Evolutionary conservation across 2,888 invertebrate species (phyloP), one percentile per base, ranked within the genome.

Genomic region (Drosophila seclusa): DNA sequence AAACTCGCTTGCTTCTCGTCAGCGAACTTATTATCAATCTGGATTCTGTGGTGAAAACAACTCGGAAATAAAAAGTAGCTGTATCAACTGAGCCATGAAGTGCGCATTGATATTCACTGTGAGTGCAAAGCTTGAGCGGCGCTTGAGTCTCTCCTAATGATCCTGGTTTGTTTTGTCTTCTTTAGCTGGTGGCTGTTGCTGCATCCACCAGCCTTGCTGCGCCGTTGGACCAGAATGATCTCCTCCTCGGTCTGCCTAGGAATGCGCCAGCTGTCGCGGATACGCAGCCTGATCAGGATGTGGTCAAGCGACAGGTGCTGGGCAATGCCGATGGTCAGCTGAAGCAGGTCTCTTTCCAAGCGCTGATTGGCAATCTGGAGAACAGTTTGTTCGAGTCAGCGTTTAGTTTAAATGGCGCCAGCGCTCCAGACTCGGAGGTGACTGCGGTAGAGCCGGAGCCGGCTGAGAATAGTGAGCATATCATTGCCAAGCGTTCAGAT

Each of bases 311-410:
- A 11, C 82, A 84, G 16, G 82, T 84, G 53, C 58, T 71, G 18
- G 68, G 72, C 45, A 90, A 89, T 73, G 24, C 76, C 1, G 89
- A 91, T 58, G 76, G 77, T 4, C 67, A 81, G 50, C 67, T 91
- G 7, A 88, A 90, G 61, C 90, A 90, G 64, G 75, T 92, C 38
- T 90, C 92, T 0, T 80, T 93, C n/a, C 81, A 90, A 4, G 77
- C 91, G 2, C 65, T 93, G 4, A 91, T 93, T 42, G 89, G 90
- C 4, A 85, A 91, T 58, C 77, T 93, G 50, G 93, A 93, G 79
- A 78, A 82, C 32, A 90, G 89, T 38, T 61, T 93, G 21, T 82
- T 92, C 16, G 79, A 90, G 38, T 90, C 92, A 0, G 93, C 93
- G 0, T 36, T 90, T 24, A 91, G 91, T 69, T 70, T 90, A 21